Evolutionary conservation across 2,888 invertebrate genomes (phyloP).

Genomic region (Cryptocephalus primarius): DNA sequence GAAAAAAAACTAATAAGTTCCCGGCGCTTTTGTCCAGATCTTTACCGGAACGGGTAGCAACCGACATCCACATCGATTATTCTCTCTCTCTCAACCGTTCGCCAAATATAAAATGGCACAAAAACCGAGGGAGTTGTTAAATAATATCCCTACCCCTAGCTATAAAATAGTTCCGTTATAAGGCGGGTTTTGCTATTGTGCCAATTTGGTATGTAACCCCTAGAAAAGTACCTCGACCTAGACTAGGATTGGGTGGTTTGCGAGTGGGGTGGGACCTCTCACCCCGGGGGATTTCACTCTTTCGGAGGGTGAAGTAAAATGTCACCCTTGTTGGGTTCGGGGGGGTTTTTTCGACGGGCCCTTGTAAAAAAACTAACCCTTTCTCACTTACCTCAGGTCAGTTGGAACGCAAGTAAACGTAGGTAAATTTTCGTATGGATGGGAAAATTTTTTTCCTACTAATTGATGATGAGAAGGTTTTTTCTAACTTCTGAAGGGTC

Average conservation of each 20-base stretch:
- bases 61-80: too few relatives aligned
- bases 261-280: background rate
- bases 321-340: background rate
- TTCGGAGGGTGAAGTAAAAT: background rate
- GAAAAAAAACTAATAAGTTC: too few relatives aligned
- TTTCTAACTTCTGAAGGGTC: background rate
- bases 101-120: too few relatives aligned
- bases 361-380: background rate
- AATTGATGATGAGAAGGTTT: background rate
- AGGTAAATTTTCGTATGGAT: background rate
- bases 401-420: background rate
- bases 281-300: background rate
- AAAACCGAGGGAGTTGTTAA: too few relatives aligned
- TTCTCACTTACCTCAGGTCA: background rate
- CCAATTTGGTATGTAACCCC: background rate
- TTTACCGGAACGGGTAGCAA: too few relatives aligned
- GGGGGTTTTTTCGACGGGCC: background rate
- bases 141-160: background rate
- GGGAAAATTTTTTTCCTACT: background rate
- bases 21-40: too few relatives aligned
- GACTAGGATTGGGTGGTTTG: background rate
- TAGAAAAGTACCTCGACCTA: background rate
- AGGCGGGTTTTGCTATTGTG: background rate
- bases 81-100: too few relatives aligned
- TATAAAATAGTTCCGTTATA: conserved; percentile 1